Base-by-base conservation (phyloP, 2,888 invertebrate genomes). In the Anaspis maculata region DNA sequence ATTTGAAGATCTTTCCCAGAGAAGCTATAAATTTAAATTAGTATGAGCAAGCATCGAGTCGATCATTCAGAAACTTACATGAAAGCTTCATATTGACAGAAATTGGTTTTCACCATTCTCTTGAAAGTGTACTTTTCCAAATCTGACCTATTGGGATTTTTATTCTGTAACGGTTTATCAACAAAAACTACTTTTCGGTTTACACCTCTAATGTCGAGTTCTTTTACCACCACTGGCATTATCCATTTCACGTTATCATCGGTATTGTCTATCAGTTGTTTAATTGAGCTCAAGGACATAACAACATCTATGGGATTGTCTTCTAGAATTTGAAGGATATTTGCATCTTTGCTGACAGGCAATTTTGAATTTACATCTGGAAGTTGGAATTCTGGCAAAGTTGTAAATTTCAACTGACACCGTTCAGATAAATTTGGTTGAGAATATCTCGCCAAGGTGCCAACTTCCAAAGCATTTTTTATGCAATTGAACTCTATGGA, bases 151-250 rank as follows among this genome's bases (percentile, higher is more conserved):
- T 44, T 50, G 6, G 52, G 46, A 11, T 39, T 32, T 31, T 32
- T 43, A 38, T 49, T 42, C 19, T 52, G 51, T 13, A 59, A 44
- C 3, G 56, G 52, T 44, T 61, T 61, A 33, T 61, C 59, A n/a
- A 62, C 41, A 45, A 54, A 59, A 14, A 59, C 45, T 5, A 58
- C 42, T 34, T 52, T 57, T 37, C 51, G 54, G 3, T 22, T 30
- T 11, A 10, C 26, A 5, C 13, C 25, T 12, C 12, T 37, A 15
- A 34, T 41, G 30, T 45, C 29, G 10, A 51, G 27, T 32, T 46
- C 42, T 37, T 56, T 58, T 10, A 63, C 45, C 7, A 51, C 34
- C n/a, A 63, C 40, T 3, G 62, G 62, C 22, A 62, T 49, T 28
- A 51, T 44, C 61, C 61, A 63, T 27, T 37, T 42, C 10, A 26